Base-by-base conservation (phyloP, 2,797 vertebrate species). In the Tangara arthus region DNA sequence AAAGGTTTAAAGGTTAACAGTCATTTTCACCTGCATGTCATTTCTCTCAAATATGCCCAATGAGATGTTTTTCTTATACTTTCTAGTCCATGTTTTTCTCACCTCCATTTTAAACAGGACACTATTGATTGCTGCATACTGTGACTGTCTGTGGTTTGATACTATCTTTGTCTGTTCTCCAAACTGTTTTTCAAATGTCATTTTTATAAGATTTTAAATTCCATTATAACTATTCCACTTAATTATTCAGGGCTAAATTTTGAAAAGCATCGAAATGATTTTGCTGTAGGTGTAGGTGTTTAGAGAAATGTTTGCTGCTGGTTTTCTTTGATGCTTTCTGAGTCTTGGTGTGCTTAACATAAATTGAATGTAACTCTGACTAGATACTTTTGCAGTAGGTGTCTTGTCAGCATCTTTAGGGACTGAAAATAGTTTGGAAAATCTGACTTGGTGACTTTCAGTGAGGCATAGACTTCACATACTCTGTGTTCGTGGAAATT, bases 381-480 rank as follows among this genome's bases (percentile, higher is more conserved):
- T 55, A 21, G 39, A 11, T 53, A 19, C 4, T 42, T 66, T 55
- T 52, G 1, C 53, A 44, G 28, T 68, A 68, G 16, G 41, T 82
- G 27, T 73, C 18, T 57, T 44, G 11, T 81, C 15, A 24, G 61
- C 84, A 88, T 78, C 44, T 90, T 86, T 56, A 91, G 64, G 68
- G 9, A 44, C 61, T 37, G 49, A 94, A 94, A 94, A 56, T 66
- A 47, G n/a, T 87, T 84, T 26, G 80, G 91, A 95, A 94, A 95
- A 84, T 91, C 21, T 79, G 91, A 94, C 47, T 81, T 1, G 1
- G 39, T 49, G 64, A 47, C 60, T 94, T 95, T 87, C 68, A 47
- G 37, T 64, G 34, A 55, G 66, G 19, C 47, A 86, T 0, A 88
- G 63, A 63, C 35, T 72, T 84, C 57, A 19, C 39, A 49, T 1